phyloP scores from a whole-genome alignment of 2,888 invertebrate species.

The Griposia aprilina region DNA sequence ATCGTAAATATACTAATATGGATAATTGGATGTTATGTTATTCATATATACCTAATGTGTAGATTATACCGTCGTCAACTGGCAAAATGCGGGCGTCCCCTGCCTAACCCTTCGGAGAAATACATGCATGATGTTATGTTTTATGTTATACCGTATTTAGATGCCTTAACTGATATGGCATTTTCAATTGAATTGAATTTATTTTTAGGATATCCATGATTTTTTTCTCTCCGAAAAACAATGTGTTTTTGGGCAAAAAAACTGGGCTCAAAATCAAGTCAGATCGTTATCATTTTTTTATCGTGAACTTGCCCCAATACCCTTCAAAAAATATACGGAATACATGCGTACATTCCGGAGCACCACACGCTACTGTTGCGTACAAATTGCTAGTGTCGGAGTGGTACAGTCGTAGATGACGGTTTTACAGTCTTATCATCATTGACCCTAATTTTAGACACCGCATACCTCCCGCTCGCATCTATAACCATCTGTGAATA shows the following conservation, averaged over 20 bases:
- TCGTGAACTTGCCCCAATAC: conserved; percentile 31
- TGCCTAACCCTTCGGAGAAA: not conserved
- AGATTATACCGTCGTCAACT: not conserved
- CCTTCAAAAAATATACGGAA: conserved; percentile 22
- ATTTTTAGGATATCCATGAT: not conserved
- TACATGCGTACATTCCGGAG: conserved; percentile 14
- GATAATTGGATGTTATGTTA: conserved; percentile 11
- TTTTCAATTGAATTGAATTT: not conserved
- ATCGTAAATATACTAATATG: not conserved
- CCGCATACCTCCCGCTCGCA: conserved; percentile 70
- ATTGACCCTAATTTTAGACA: conserved; percentile 87
- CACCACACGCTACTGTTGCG: conserved; percentile 20
- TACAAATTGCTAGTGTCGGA: conserved; percentile 49
- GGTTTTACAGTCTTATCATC: conserved; percentile 83
- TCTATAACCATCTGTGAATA: conserved; percentile 62
- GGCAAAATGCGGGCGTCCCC: not conserved
- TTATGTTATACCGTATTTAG: not conserved
- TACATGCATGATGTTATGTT: not conserved
- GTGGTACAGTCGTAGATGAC: conserved; percentile 72
- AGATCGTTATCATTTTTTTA: conserved; percentile 11
- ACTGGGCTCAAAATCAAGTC: not conserved
- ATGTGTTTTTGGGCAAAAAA: not conserved
- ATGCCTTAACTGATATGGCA: not conserved
- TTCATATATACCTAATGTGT: not conserved
- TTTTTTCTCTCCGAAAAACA: not conserved